These are phyloP conservation scores for Neoseiulus cucumeris DNA, from an alignment of 1,140 invertebrate genomes.

Conservation along the genomic window DNA sequence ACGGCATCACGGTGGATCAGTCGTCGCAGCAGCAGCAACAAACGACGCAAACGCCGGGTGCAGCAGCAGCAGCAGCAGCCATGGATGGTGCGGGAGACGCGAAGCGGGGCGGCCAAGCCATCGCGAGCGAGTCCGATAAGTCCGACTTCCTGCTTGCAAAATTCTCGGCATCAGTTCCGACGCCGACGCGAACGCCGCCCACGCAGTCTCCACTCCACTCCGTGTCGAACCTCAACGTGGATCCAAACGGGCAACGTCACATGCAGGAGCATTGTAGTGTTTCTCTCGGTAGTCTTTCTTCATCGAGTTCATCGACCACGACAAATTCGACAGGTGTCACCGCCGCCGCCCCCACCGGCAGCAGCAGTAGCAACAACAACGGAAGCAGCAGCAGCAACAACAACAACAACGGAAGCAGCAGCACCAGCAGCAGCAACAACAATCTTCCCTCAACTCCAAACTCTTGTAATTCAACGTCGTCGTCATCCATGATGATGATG, in stretches of 20 bases:
- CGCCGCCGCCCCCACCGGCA: constrained; percentile 5
- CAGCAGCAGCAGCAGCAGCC: constrained; percentile 17
- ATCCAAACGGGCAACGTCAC: no score
- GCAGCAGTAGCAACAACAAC: neutral
- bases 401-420: constrained; percentile 15
- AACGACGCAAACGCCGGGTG: constrained; percentile 16
- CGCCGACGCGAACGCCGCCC: neutral
- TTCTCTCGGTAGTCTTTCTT: constrained; percentile 15
- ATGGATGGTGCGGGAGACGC: constrained; percentile 19
- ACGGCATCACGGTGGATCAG: constrained; percentile 41
- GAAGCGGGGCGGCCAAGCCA: constrained; percentile 16
- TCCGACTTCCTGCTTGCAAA: constrained; percentile 17
- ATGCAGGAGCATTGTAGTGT: constrained; percentile 12
- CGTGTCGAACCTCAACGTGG: no score
- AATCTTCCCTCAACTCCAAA: neutral
- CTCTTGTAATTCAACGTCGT: neutral
- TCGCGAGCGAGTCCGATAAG: constrained; percentile 14
- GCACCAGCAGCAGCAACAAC: constrained; percentile 11
- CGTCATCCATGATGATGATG: constrained; percentile 6
- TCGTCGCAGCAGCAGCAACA: constrained; percentile 15
- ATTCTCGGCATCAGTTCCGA: neutral
- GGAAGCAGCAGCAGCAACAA: constrained; percentile 10
- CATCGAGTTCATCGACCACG: constrained; percentile 15
- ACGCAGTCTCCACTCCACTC: no score
- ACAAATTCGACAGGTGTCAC: constrained; percentile 12